These are phyloP conservation scores for Atta cephalotes DNA, from an alignment of 1,140 invertebrate genomes.

Conservation along the genomic window DNA sequence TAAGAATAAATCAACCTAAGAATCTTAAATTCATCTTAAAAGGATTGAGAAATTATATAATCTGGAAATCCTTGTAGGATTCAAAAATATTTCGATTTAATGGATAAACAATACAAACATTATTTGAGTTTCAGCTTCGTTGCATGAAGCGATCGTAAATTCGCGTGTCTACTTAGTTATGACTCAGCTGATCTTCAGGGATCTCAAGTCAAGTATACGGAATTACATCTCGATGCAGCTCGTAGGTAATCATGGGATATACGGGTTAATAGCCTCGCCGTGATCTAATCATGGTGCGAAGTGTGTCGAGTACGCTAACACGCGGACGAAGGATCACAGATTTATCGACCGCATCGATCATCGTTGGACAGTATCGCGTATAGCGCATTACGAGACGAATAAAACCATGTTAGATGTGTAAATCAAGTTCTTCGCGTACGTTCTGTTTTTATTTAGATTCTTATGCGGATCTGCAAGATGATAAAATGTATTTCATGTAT, in stretches of 20 bases:
- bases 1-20: slow-evolving; percentile 26
- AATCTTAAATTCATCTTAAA: slow-evolving; percentile 32
- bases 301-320: slow-evolving; percentile 30
- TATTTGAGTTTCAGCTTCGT: background rate
- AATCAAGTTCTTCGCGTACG: slow-evolving; percentile 25
- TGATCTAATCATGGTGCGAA: slow-evolving; percentile 49
- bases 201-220: slow-evolving; percentile 43
- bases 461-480: background rate
- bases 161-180: slow-evolving; percentile 68
- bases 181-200: slow-evolving; percentile 72
- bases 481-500: background rate
- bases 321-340: slow-evolving; percentile 24
- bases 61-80: background rate
- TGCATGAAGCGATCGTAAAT: slow-evolving; percentile 55
- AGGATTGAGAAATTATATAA: slow-evolving; percentile 42
- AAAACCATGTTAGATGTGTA: slow-evolving; percentile 38
- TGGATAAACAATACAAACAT: slow-evolving; percentile 42
- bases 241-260: slow-evolving; percentile 51
- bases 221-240: slow-evolving; percentile 47
- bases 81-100: background rate
- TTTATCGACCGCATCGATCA: slow-evolving; percentile 56
- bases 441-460: slow-evolving; percentile 25
- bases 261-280: slow-evolving; percentile 65
- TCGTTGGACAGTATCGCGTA: slow-evolving; percentile 27
- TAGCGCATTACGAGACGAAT: slow-evolving; percentile 10